Evolutionary conservation across 2,888 invertebrate genomes (phyloP).

Genomic region (Bombyx huttoni): DNA sequence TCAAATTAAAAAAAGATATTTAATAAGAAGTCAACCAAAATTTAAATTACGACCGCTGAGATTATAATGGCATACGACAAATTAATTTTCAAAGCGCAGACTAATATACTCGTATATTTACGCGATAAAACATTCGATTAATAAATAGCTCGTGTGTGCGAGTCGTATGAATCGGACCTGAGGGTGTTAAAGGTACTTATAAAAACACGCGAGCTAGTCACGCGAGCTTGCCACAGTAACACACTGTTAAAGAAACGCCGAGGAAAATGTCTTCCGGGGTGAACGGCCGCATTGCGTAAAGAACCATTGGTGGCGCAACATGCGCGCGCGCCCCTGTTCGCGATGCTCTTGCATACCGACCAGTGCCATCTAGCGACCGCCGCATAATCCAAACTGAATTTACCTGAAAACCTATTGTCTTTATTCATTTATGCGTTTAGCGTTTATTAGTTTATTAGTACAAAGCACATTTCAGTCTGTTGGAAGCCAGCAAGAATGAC

Average conservation of each 20-base stretch:
- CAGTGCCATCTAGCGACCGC: conserved; percentile 36
- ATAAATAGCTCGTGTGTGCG: conserved; percentile 26
- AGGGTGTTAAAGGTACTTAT: conserved; percentile 34
- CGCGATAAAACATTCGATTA: conserved; percentile 35
- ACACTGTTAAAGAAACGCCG: conserved; percentile 65
- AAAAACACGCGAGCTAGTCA: conserved; percentile 54
- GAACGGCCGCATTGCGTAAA: conserved; percentile 69
- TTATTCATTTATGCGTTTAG: neutral
- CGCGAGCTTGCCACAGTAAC: conserved; percentile 62
- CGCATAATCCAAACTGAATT: conserved; percentile 11
- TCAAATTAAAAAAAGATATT: too few species aligned
- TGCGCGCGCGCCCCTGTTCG: conserved; percentile 34
- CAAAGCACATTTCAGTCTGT: too few species aligned
- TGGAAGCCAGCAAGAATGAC: neutral
- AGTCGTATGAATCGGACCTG: conserved; percentile 37
- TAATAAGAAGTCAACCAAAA: too few species aligned
- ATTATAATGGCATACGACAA: too few species aligned
- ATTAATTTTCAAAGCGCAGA: too few species aligned
- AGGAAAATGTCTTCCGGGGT: conserved; percentile 72
- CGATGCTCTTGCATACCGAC: conserved; percentile 18
- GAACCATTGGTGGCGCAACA: conserved; percentile 51
- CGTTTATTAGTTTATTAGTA: neutral
- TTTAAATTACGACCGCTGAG: too few species aligned
- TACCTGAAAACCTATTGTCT: neutral
- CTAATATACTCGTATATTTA: conserved; percentile 9